Conservation (phyloP, 2,113 vertebrate genomes). For the Cebidichthys violaceus region DNA sequence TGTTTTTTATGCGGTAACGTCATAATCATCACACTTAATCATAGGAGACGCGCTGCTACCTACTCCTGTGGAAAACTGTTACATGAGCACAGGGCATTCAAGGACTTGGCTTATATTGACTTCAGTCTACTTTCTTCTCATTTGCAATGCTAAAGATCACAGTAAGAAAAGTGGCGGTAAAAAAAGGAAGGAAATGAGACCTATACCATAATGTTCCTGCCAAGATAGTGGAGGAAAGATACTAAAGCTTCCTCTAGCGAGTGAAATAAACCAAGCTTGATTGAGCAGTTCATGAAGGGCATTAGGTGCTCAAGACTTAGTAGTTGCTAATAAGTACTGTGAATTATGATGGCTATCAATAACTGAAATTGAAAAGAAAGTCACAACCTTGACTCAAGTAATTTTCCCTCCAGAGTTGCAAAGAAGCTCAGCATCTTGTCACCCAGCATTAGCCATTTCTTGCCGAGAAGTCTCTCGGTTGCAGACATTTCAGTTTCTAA, state of each 20-base stretch:
- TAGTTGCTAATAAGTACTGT: constrained; percentile 36
- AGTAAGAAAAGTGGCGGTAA: constrained; percentile 44
- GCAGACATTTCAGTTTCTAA: constrained; percentile 59
- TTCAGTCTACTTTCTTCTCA: constrained; percentile 35
- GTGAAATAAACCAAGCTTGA: constrained; percentile 60
- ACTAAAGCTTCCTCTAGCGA: constrained; percentile 28
- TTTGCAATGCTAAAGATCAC: constrained; percentile 37
- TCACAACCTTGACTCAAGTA: constrained; percentile 31
- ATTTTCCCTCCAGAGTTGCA: constrained; percentile 40
- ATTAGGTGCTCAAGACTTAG: constrained; percentile 22
- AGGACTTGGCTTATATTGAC: constrained; percentile 46
- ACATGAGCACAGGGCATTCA: constrained; percentile 44
- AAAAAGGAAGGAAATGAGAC: constrained; percentile 49
- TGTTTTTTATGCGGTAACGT: constrained; percentile 38
- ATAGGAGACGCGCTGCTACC: constrained; percentile 37
- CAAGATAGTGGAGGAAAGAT: constrained; percentile 37
- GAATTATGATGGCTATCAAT: constrained; percentile 42
- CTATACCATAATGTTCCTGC: constrained; percentile 39
- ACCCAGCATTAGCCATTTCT: constrained; percentile 35
- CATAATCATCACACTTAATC: constrained; percentile 57
- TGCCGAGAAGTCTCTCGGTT: constrained; percentile 41
- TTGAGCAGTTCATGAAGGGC: constrained; percentile 45
- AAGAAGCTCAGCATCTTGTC: constrained; percentile 34
- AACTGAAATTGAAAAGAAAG: constrained; percentile 42
- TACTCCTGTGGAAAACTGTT: constrained; percentile 40